Base-by-base conservation (phyloP, 2,888 invertebrate genomes). In the Microdon myrmicae region DNA sequence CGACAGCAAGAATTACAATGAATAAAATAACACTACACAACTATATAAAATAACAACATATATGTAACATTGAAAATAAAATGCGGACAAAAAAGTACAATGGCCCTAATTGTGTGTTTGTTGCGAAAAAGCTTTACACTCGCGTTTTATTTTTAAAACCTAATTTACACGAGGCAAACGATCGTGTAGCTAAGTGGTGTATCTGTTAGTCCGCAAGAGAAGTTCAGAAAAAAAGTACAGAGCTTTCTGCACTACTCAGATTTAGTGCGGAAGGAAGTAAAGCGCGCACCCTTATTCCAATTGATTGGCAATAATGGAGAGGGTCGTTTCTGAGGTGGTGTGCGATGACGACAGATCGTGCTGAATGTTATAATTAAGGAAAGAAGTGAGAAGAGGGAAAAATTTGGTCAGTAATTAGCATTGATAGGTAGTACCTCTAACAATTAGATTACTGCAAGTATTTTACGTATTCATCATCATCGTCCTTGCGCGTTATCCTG, bases 41-140 rank as follows among this genome's bases (percentile, higher is more conserved):
- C n/a, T n/a, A n/a, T n/a, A n/a, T n/a, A n/a, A n/a, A n/a, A n/a
- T n/a, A n/a, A n/a, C 12, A 47, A 43, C 41, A 64, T 37, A 51
- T 53, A n/a, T n/a, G n/a, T n/a, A 64, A 23, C 35, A 64, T 38
- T 53, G 14, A 34, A 39, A 26, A 38, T 22, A 39, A 13, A 34
- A 37, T 10, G 7, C 28, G 31, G 48, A 53, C 60, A 47, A 64
- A 64, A 64, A 64, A 64, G 64, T 64, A 64, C 64, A 64, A 64
- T 64, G 64, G 64, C 64, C 64, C 64, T 64, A 64, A 64, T 64
- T 64, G 64, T 58, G 60, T 60, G 64, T 58, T 64, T 47, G 64
- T 64, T 64, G 64, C 58, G 51, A 64, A 64, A n/a, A 59, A 64
- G 51, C 58, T 64, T 58, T 58, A 51, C 45, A 58, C 47, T 47